Evolutionary conservation across 2,113 vertebrate species (phyloP), one percentile per base, ranked within the genome.

Genomic region (Hymenochirus boettgeri): DNA sequence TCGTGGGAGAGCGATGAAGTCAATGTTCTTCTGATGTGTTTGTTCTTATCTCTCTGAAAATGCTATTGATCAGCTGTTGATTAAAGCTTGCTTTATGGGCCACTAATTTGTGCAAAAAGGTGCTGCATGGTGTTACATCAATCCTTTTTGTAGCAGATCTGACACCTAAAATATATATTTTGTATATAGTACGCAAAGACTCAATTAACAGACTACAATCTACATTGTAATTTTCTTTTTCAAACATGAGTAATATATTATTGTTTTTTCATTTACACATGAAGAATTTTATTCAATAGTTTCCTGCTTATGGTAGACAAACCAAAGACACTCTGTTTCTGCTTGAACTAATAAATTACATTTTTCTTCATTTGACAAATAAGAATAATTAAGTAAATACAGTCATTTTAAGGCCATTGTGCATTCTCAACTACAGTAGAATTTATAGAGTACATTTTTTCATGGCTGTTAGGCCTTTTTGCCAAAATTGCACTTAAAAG

Each of bases 371-470:
- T 56, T 27, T 52, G 54, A 3, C 19, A 67, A 60, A 33, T 4
- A 13, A 70, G 22, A 18, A 65, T 8, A 74, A 61, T 33, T 5
- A 42, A 70, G 60, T 25, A 72, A 73, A 55, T 62, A 50, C 45
- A 57, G 29, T 24, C 10, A 13, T 51, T 42, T 54, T 53, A 59
- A 72, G 13, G 55, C 33, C 33, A 71, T 10, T 57, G 24, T 48
- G 0, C 0, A 2, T 13, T 58, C 62, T 26, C 65, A 69, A 37
- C 7, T 27, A 45, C 22, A 31, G 19, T 62, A 65, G 15, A 23
- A 58, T 66, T 57, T 58, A 55, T 26, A 1, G 65, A 47, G 73
- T 61, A 11, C 2, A 17, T 70, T 56, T 5, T 3, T 71, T 76
- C 59, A 66, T 61, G 71, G 65, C 61, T 17, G 9, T 10, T 50